Conservation (phyloP, 2,888 invertebrate species). For the Perizoma affinitatum region DNA sequence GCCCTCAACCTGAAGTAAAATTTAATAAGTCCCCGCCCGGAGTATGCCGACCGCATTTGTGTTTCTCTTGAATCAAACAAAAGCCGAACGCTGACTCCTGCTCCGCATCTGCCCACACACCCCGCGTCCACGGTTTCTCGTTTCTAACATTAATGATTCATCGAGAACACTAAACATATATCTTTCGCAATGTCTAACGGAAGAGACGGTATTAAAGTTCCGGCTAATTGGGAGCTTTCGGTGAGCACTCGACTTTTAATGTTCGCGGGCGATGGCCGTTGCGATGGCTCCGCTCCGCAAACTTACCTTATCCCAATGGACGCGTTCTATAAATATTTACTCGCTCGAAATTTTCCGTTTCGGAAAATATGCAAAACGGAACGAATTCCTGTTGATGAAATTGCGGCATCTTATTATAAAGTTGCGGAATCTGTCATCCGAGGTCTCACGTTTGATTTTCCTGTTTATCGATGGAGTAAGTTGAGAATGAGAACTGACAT, state of each 20-base stretch:
- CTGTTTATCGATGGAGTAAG: constrained; percentile 3
- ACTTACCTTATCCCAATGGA: constrained; percentile 46
- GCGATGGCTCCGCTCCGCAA: constrained; percentile 44
- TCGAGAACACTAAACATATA: constrained; percentile 67
- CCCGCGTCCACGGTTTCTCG: constrained; percentile 37
- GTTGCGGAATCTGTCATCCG: constrained; percentile 28
- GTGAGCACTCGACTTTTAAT: constrained; percentile 73
- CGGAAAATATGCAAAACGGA: constrained; percentile 50
- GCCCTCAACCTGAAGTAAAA: constrained; percentile 66
- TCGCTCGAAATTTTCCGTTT: constrained; percentile 51
- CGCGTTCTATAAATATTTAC: constrained; percentile 63
- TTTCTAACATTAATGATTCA: constrained; percentile 64
- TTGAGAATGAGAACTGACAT: constrained; percentile 21
- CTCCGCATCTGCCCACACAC: constrained; percentile 44
- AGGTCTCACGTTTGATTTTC: constrained; percentile 13
- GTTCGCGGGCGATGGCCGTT: constrained; percentile 48
- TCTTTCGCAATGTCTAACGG: constrained; percentile 71
- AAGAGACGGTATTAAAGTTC: constrained; percentile 69
- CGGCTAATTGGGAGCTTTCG: constrained; percentile 79
- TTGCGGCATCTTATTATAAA: constrained; percentile 35
- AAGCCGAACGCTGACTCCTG: constrained; percentile 53
- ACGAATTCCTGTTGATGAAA: constrained; percentile 37
- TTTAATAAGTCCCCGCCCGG: constrained; percentile 70
- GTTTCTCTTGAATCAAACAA: constrained; percentile 71
- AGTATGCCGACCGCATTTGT: constrained; percentile 67